These are phyloP conservation scores for Xyrichtys novacula DNA, from an alignment of 2,797 vertebrate species.

Conservation along the genomic window DNA sequence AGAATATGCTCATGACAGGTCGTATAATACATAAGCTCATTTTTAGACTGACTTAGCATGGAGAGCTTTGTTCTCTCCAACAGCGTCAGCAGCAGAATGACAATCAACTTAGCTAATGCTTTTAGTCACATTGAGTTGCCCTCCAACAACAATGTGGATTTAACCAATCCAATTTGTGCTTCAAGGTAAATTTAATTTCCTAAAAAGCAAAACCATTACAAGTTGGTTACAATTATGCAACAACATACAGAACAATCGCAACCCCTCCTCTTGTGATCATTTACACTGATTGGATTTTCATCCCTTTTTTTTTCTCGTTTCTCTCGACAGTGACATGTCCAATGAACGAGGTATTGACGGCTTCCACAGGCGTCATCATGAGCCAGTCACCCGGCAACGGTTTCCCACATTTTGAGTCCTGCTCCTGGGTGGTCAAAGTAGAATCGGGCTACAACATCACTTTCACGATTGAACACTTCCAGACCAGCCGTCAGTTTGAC, in stretches of 20 bases:
- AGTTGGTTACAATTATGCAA: slow-evolving; percentile 28
- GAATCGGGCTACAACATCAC: slow-evolving; percentile 94
- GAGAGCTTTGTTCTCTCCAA: slow-evolving; percentile 52
- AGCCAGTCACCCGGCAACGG: slow-evolving; percentile 93
- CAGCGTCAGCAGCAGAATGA: slow-evolving; percentile 51
- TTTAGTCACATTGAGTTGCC: slow-evolving; percentile 64
- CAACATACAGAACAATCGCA: not conserved
- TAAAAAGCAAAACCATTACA: slow-evolving; percentile 28
- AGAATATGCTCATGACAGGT: slow-evolving; percentile 25
- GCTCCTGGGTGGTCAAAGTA: slow-evolving; percentile 96
- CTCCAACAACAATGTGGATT: slow-evolving; percentile 53
- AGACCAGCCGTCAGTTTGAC: slow-evolving; percentile 96
- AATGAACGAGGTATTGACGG: slow-evolving; percentile 93
- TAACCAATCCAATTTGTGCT: slow-evolving; percentile 58
- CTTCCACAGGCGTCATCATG: slow-evolving; percentile 94
- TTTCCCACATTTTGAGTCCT: slow-evolving; percentile 97
- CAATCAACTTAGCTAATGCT: slow-evolving; percentile 55
- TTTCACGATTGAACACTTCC: slow-evolving; percentile 95
- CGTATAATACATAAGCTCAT: slow-evolving; percentile 32
- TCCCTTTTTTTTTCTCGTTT: slow-evolving; percentile 16
- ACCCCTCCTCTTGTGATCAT: slow-evolving; percentile 1
- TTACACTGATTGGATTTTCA: not conserved
- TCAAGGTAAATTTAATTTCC: slow-evolving; percentile 46
- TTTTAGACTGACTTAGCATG: slow-evolving; percentile 27
- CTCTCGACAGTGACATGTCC: slow-evolving; percentile 91